Evolutionary conservation across 2,888 invertebrate genomes (phyloP).

Genomic region (Lypha dubia): DNA sequence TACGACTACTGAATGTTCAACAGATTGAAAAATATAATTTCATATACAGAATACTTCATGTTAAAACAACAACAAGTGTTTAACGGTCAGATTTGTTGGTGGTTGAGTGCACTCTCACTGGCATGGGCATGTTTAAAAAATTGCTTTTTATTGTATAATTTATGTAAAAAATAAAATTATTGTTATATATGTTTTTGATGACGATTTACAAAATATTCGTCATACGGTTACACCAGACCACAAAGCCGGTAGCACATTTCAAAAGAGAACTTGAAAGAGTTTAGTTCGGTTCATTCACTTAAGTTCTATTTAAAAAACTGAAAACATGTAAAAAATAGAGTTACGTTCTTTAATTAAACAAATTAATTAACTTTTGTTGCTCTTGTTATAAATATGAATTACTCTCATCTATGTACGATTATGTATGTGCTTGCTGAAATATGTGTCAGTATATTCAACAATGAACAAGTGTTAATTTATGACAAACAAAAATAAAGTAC

Average conservation of each 20-base stretch:
- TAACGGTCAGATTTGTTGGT: slow-evolving; percentile 58
- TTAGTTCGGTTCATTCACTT: slow-evolving; percentile 36
- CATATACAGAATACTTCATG: slow-evolving; percentile 24
- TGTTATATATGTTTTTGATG: too few relatives aligned
- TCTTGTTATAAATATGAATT: too few relatives aligned
- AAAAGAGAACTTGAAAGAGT: slow-evolving; percentile 36
- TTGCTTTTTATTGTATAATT: slow-evolving; percentile 1
- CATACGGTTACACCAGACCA: slow-evolving; percentile 5
- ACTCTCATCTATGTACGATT: too few relatives aligned
- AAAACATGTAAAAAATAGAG: slow-evolving; percentile 1
- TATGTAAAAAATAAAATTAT: not conserved
- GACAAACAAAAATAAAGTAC: slow-evolving; percentile 7
- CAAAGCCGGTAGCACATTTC: slow-evolving; percentile 58
- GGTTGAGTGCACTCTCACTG: slow-evolving; percentile 51
- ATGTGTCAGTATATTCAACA: slow-evolving; percentile 50
- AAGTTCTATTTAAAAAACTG: not conserved
- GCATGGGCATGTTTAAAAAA: slow-evolving; percentile 5
- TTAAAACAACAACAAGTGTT: slow-evolving; percentile 63
- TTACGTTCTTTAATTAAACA: not conserved
- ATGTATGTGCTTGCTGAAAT: slow-evolving; percentile 16
- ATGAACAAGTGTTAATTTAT: slow-evolving; percentile 62
- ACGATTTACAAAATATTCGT: slow-evolving; percentile 44
- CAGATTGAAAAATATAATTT: slow-evolving; percentile 50
- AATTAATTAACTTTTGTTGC: not conserved
- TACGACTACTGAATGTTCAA: slow-evolving; percentile 20